phyloP scores from a whole-genome alignment of 2,797 vertebrate genomes.

The Falco rusticolus region DNA sequence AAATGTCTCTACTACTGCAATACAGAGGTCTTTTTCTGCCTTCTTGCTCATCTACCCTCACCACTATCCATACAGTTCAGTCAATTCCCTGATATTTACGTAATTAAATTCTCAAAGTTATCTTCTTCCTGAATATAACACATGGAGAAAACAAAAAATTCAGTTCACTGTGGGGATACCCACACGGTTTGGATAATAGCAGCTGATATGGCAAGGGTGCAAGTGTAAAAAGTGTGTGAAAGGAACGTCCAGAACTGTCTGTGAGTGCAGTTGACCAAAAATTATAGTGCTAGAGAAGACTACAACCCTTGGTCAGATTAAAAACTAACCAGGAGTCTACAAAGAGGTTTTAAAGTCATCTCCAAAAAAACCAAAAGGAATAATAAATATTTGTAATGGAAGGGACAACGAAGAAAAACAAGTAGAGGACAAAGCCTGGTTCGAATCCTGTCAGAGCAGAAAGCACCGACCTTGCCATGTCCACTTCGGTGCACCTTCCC shows the following conservation, averaged over 20 bases:
- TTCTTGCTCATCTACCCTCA: background rate
- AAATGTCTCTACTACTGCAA: background rate
- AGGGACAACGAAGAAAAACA: background rate
- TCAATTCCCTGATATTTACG: background rate
- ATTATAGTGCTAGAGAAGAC: background rate
- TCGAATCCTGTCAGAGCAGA: background rate
- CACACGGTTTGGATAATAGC: background rate
- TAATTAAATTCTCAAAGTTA: background rate
- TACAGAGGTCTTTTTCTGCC: background rate
- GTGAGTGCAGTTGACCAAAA: background rate
- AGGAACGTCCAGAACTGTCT: background rate
- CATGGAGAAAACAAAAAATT: no score
- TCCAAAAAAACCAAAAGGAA: background rate
- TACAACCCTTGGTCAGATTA: background rate
- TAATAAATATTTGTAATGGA: background rate
- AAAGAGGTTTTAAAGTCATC: background rate
- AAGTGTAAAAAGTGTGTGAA: accelerated
- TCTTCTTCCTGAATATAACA: background rate
- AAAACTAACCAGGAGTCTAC: background rate
- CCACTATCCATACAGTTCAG: background rate
- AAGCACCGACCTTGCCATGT: background rate
- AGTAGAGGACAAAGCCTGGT: background rate
- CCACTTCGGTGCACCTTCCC: background rate
- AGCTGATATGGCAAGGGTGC: accelerated
- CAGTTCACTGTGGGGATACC: background rate